phyloP scores from a whole-genome alignment of 2,888 invertebrate genomes.

The Ecliptopera silaceata region DNA sequence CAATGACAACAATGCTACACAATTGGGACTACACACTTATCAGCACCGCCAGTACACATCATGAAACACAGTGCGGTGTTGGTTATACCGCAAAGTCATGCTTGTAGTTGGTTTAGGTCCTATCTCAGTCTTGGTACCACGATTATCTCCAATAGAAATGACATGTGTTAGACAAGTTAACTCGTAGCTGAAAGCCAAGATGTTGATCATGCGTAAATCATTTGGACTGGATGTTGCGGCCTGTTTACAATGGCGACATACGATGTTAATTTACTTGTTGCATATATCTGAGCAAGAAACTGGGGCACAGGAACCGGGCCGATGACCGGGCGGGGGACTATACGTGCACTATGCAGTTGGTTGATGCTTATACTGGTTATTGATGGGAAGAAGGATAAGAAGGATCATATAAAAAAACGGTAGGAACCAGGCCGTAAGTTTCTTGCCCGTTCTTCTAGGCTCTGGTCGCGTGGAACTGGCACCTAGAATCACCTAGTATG shows the following conservation, averaged over 20 bases:
- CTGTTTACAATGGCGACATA: neutral
- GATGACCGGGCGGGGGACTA: slow-evolving; percentile 49
- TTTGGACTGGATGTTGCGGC: neutral
- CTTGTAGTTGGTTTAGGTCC: too few relatives aligned
- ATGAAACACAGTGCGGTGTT: too few relatives aligned
- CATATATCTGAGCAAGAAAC: slow-evolving; percentile 39
- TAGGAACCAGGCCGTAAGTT: too few relatives aligned
- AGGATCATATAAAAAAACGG: neutral
- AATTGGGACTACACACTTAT: too few relatives aligned
- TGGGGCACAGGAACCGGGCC: slow-evolving; percentile 59
- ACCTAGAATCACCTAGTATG: too few relatives aligned
- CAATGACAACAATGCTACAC: too few relatives aligned
- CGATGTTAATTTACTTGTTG: slow-evolving; percentile 54
- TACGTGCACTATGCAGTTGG: slow-evolving; percentile 36
- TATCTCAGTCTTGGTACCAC: too few relatives aligned
- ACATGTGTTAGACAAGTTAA: too few relatives aligned
- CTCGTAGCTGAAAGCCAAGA: neutral
- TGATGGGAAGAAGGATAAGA: neutral
- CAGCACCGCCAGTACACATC: neutral
- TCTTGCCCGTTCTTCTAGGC: too few relatives aligned
- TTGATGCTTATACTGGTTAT: neutral
- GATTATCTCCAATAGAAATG: too few relatives aligned
- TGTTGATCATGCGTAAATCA: neutral
- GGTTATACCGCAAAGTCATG: too few relatives aligned
- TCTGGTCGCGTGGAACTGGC: too few relatives aligned